phyloP scores from a whole-genome alignment of 2,888 invertebrate genomes.

The Autographa gamma region DNA sequence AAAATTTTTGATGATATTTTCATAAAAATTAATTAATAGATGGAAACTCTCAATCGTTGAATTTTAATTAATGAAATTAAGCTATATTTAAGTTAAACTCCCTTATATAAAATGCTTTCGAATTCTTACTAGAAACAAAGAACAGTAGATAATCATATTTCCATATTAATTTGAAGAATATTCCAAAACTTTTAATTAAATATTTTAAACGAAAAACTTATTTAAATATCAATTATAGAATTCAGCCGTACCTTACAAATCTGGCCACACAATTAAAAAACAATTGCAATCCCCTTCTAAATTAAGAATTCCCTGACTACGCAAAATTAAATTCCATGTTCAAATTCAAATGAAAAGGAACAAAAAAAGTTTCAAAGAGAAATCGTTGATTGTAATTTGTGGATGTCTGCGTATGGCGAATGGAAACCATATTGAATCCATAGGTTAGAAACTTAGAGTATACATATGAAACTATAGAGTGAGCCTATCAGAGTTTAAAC shows the following conservation, averaged over 20 bases:
- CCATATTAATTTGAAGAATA: no score
- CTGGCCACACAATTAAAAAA: constrained; percentile 3
- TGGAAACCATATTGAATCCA: background rate
- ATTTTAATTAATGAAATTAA: no score
- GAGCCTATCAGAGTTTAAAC: no score
- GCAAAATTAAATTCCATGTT: constrained; percentile 21
- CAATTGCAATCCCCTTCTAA: constrained; percentile 15
- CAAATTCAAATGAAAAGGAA: constrained; percentile 19
- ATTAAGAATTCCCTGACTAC: constrained; percentile 12
- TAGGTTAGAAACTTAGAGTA: no score
- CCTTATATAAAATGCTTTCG: no score
- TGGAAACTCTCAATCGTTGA: no score
- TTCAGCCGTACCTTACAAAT: background rate
- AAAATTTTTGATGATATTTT: background rate
- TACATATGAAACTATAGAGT: no score
- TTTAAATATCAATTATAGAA: background rate
- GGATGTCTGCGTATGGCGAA: constrained; percentile 7
- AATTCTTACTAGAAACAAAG: no score
- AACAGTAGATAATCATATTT: no score
- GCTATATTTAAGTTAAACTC: no score
- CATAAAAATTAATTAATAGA: no score
- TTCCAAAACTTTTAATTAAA: background rate
- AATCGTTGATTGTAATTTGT: constrained; percentile 31
- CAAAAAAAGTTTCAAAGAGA: constrained; percentile 34
- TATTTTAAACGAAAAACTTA: background rate